These are phyloP conservation scores for Parasteatoda tepidariorum DNA, from an alignment of 1,140 invertebrate genomes.

Conservation along the genomic window DNA sequence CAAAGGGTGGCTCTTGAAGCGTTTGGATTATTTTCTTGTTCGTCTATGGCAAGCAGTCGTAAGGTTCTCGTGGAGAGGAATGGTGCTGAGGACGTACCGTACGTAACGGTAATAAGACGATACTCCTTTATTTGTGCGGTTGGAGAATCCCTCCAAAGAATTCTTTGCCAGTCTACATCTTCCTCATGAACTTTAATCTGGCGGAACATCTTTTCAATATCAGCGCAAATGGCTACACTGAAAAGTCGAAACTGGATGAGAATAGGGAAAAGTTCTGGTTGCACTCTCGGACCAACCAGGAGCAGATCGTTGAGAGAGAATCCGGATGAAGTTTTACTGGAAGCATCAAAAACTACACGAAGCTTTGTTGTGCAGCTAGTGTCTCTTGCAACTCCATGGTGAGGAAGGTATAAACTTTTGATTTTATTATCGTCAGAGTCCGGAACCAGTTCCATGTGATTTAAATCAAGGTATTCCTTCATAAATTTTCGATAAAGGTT, in stretches of 20 bases:
- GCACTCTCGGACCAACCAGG: slow-evolving; percentile 24
- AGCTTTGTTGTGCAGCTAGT: slow-evolving; percentile 33
- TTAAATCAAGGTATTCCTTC: neutral
- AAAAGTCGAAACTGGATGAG: slow-evolving; percentile 63
- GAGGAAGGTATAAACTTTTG: slow-evolving; percentile 64
- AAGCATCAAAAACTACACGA: slow-evolving; percentile 25
- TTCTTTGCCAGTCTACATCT: slow-evolving; percentile 67
- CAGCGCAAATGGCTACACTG: slow-evolving; percentile 64
- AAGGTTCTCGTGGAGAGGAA: slow-evolving; percentile 65
- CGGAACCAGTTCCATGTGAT: neutral
- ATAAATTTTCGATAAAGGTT: neutral
- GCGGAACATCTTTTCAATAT: slow-evolving; percentile 69
- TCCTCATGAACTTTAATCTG: slow-evolving; percentile 66
- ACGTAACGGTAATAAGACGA: slow-evolving; percentile 65
- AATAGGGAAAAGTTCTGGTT: slow-evolving; percentile 61
- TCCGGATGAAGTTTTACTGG: neutral
- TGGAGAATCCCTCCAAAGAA: slow-evolving; percentile 67
- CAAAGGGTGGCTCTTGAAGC: slow-evolving; percentile 44
- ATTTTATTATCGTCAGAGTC: neutral
- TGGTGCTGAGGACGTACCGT: slow-evolving; percentile 66
- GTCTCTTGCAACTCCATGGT: slow-evolving; percentile 65
- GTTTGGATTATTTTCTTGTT: slow-evolving; percentile 60
- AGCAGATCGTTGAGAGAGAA: slow-evolving; percentile 2
- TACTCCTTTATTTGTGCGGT: slow-evolving; percentile 64
- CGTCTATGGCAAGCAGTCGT: slow-evolving; percentile 63